phyloP scores from a whole-genome alignment of 2,888 invertebrate species.

The Diarsia mendica region DNA sequence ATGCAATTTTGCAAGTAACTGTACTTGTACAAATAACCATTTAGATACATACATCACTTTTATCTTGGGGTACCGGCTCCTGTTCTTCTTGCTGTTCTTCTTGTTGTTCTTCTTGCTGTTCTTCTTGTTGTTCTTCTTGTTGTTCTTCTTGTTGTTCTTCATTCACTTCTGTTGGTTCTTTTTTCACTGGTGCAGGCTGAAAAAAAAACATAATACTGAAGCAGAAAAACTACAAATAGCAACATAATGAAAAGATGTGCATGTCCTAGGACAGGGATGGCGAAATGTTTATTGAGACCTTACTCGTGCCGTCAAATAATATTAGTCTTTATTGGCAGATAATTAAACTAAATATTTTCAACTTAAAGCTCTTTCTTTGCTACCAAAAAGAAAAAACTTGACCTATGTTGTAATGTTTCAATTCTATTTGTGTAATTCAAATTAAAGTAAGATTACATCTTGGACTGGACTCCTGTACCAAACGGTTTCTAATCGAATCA shows the following conservation, averaged over 20 bases:
- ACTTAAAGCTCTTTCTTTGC: too few species aligned
- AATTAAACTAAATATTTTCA: too few species aligned
- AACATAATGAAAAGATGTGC: not conserved
- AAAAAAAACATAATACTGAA: slow-evolving; percentile 11
- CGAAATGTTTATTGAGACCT: too few species aligned
- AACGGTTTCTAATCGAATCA: too few species aligned
- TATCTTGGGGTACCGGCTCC: slow-evolving; percentile 4
- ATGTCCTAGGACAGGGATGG: not conserved
- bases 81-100: slow-evolving; percentile 22
- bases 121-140: slow-evolving; percentile 15
- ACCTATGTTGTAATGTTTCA: too few species aligned
- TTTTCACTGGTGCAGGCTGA: slow-evolving; percentile 31
- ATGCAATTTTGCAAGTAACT: too few species aligned
- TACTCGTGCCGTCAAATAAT: too few species aligned
- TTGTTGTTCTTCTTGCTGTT: slow-evolving; percentile 12
- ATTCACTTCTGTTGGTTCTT: slow-evolving; percentile 16
- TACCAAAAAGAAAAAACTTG: too few species aligned
- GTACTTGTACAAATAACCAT: slow-evolving; percentile 1
- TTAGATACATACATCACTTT: slow-evolving; percentile 39
- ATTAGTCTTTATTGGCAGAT: too few species aligned
- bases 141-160: slow-evolving; percentile 22
- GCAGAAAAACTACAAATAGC: not conserved
- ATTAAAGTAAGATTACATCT: too few species aligned
- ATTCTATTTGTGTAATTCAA: too few species aligned
- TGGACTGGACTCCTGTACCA: too few species aligned